Percentiles rank a stretch among this genome's conserved stretches.
Conservation (phyloP, 2,113 vertebrate species). For the Circaetus gallicus region DNA sequence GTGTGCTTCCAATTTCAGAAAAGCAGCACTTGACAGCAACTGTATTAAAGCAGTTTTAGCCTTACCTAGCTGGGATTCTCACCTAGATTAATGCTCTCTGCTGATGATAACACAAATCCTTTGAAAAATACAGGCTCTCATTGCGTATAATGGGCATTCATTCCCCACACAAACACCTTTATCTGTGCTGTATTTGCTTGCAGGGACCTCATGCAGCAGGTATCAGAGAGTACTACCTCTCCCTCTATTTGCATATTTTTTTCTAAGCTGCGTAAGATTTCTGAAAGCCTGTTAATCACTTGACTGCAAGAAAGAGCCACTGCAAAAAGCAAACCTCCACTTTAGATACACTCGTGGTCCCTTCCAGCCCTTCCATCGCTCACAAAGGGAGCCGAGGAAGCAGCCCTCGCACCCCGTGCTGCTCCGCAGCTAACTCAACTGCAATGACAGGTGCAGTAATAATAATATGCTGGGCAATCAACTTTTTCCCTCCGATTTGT, state of each 20-base stretch:
- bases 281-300: background rate
- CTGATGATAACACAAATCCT: fast-evolving
- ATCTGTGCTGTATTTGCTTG: background rate
- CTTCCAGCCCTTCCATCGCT: background rate
- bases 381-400: conserved; percentile 15
- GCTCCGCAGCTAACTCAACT: background rate
- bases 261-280: background rate
- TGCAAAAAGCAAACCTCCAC: conserved; percentile 27
- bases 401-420: background rate
- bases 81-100: background rate
- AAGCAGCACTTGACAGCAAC: background rate
- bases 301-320: background rate
- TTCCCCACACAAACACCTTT: background rate
- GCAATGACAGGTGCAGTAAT: conserved; percentile 61
- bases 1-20: background rate
- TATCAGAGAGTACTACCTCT: background rate
- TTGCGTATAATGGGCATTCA: fast-evolving
- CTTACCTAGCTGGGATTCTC: background rate
- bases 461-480: conserved; percentile 61
- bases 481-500: conserved; percentile 58
- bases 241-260: conserved; percentile 12
- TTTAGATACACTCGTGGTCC: background rate
- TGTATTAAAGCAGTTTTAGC: background rate
- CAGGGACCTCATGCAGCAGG: background rate
- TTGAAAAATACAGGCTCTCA: background rate